phyloP scores from a whole-genome alignment of 2,888 invertebrate species.

The Yponomeuta cagnagella region DNA sequence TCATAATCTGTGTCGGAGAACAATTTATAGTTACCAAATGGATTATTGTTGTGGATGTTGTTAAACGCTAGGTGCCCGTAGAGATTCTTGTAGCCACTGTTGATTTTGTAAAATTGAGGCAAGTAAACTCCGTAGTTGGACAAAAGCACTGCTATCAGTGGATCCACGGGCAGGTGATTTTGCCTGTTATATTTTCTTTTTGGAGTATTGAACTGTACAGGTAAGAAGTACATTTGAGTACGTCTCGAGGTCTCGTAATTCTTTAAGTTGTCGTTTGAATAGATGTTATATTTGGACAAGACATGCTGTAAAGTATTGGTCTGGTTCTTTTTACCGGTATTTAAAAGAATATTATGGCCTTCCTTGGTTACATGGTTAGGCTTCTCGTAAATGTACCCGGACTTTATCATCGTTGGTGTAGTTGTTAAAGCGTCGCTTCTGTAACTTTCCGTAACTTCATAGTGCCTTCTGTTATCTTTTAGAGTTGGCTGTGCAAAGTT shows the following conservation, averaged over 20 bases:
- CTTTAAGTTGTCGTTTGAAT: constrained; percentile 37
- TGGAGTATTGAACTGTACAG: constrained; percentile 19
- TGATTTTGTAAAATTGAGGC: constrained; percentile 48
- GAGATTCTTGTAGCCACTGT: constrained; percentile 62
- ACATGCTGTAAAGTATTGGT: constrained; percentile 24
- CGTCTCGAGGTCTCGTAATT: constrained; percentile 50
- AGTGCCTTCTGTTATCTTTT: neutral
- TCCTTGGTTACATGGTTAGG: neutral
- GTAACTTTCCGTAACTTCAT: constrained; percentile 4
- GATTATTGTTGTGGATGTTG: constrained; percentile 79
- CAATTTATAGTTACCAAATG: constrained; percentile 78
- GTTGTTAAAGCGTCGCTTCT: neutral
- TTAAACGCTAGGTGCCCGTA: constrained; percentile 79
- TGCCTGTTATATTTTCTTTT: constrained; percentile 64
- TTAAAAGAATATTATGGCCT: neutral
- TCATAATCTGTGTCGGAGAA: constrained; percentile 57
- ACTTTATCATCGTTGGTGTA: neutral
- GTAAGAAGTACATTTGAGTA: constrained; percentile 21
- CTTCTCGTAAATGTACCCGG: constrained; percentile 4
- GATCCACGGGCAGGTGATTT: constrained; percentile 75
- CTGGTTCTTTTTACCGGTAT: constrained; percentile 7
- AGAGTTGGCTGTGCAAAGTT: neutral
- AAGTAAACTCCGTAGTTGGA: constrained; percentile 80
- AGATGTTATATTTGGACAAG: constrained; percentile 53
- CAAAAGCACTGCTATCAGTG: constrained; percentile 75